Base-by-base conservation (phyloP, 2,797 vertebrate species). In the Telmatherina bonti region DNA sequence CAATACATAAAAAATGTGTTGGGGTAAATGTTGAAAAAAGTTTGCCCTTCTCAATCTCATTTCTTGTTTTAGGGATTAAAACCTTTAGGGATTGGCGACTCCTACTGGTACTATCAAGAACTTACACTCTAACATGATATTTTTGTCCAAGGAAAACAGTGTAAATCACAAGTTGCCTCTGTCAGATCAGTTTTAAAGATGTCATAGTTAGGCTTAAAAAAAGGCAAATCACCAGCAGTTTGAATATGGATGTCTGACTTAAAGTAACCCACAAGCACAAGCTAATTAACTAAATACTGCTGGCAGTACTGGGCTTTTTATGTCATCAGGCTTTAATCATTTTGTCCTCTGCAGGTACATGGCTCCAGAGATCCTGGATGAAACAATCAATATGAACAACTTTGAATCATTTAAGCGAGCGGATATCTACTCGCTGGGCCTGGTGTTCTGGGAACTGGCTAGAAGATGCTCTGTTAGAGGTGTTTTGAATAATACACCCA, bases 321-420 rank as follows among this genome's bases (percentile, higher is more conserved):
- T 76, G 24, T 60, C 62, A 85, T 87, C 82, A 81, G 64, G 61
- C 68, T 59, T 74, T 89, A 89, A 92, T 90, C 60, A 83, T 72
- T 88, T 83, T 91, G 82, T 91, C 64, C 82, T 78, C 85, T 78
- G 38, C 86, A 99, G 98, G 96, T 99, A 99, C 76, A 99, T 99
- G 98, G 96, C 97, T 81, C 97, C 98, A 6, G 98, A 99, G 92
- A 95, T 99, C 86, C 94, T 99, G 78, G 97, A 99, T 5, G 98
- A 99, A 12, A 92, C 91, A 0, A 96, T 99, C 93, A 97, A 98
- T 92, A 92, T 70, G 41, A 94, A 72, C 91, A 95, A 95, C 91
- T 99, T 99, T 2, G 98, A 98, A 91, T 97, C 96, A 67, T 99
- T 98, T 92, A 99, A 99, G 91, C 94, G 95, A 12, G 96, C 96